Percentiles rank a stretch among this genome's conserved stretches.
Conservation (phyloP, 2,797 vertebrate species). For the Phataginus tricuspis region DNA sequence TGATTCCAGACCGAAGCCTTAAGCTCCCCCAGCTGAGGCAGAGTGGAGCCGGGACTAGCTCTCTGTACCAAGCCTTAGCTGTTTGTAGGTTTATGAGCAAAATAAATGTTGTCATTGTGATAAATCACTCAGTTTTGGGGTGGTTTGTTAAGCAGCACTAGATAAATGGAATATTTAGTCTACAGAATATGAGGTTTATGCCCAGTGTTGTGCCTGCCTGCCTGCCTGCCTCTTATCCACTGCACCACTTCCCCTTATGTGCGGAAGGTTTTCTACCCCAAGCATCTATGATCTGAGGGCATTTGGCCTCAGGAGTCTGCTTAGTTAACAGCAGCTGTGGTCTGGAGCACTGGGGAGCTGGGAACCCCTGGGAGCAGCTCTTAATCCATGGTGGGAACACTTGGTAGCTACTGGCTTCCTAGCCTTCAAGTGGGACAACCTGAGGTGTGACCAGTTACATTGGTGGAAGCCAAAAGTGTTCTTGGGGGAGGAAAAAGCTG, state of each 20-base stretch:
- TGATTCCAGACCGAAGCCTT: neutral
- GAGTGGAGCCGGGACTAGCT: neutral
- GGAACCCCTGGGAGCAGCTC: neutral
- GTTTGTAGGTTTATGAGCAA: neutral
- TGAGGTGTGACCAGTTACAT: accelerated
- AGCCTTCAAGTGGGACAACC: neutral
- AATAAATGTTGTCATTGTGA: neutral
- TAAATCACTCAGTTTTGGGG: accelerated
- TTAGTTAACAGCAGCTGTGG: neutral
- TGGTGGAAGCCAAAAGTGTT: neutral
- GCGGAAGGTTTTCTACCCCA: neutral
- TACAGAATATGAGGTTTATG: neutral
- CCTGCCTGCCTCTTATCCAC: too few relatives aligned
- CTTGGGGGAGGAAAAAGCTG: neutral
- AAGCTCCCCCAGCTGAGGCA: neutral
- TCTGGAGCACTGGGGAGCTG: neutral
- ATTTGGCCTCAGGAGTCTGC: neutral
- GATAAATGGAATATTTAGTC: neutral
- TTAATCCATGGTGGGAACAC: neutral
- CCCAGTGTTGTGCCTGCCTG: too few relatives aligned
- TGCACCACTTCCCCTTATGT: neutral
- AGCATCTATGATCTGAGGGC: neutral
- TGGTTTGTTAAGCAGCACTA: too few relatives aligned
- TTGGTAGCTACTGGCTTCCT: neutral
- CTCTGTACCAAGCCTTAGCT: neutral